A percentile compares a stretch with the other conserved stretches of the same genome.
These are phyloP conservation scores for Sturmia bella DNA, from an alignment of 2,888 invertebrate genomes.

Conservation along the genomic window DNA sequence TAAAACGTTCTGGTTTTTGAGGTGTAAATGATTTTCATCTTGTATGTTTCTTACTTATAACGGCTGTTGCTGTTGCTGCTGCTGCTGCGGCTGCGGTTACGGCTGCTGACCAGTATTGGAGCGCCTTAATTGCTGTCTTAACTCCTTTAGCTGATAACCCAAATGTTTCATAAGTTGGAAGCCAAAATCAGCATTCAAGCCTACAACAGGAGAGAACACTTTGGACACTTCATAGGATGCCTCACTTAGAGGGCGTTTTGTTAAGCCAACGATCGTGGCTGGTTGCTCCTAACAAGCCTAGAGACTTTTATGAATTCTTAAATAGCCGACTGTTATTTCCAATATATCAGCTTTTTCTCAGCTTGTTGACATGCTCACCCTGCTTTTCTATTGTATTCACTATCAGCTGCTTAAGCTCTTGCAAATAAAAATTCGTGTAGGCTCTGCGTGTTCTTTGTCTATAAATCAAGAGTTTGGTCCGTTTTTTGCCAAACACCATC, in stretches of 20 bases:
- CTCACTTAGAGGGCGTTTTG: slow-evolving; percentile 83
- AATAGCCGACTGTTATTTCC: slow-evolving; percentile 90
- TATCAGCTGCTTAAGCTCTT: slow-evolving; percentile 94
- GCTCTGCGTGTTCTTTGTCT: slow-evolving; percentile 90
- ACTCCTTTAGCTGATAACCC: slow-evolving; percentile 89
- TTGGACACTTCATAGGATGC: slow-evolving; percentile 94
- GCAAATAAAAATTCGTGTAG: slow-evolving; percentile 94
- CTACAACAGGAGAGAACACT: slow-evolving; percentile 91
- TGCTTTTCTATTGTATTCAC: slow-evolving; percentile 90
- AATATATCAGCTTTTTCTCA: slow-evolving; percentile 95
- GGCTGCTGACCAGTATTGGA: slow-evolving; percentile 28
- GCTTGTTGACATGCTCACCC: slow-evolving; percentile 93
- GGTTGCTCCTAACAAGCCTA: slow-evolving; percentile 41
- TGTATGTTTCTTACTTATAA: neutral
- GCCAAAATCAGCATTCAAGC: slow-evolving; percentile 92
- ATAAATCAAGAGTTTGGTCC: slow-evolving; percentile 48
- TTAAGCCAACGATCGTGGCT: neutral
- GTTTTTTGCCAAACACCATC: slow-evolving; percentile 39
- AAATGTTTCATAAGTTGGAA: slow-evolving; percentile 94
- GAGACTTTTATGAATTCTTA: slow-evolving; percentile 77
- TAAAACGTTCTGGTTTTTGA: slow-evolving; percentile 74
- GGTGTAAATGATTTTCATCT: slow-evolving; percentile 54
- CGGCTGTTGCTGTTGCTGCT: too few species aligned
- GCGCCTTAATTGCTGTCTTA: slow-evolving; percentile 71
- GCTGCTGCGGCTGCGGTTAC: too few species aligned